Percentiles rank a stretch among this genome's conserved stretches.
These are phyloP conservation scores for Rhinolophus sinicus DNA, from an alignment of 2,113 vertebrate genomes.

Conservation along the genomic window DNA sequence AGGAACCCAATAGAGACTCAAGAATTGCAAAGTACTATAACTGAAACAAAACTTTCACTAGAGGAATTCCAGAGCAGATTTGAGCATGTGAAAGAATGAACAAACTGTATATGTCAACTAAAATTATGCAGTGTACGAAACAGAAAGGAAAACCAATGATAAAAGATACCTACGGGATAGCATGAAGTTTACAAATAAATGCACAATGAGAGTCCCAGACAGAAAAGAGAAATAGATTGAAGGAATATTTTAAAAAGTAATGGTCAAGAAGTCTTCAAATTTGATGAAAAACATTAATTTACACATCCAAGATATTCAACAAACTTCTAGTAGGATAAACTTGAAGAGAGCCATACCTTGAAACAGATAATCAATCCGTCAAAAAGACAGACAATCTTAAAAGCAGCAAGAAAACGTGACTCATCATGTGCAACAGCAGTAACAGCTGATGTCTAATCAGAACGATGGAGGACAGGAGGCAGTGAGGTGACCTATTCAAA, in stretches of 20 bases:
- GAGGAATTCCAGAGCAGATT: no score
- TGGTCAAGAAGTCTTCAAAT: not conserved
- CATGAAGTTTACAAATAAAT: not conserved
- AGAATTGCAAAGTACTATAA: not conserved
- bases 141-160: not conserved
- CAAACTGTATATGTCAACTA: not conserved
- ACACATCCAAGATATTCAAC: not conserved
- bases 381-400: not conserved
- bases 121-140: not conserved
- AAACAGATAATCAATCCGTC: not conserved
- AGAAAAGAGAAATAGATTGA: not conserved
- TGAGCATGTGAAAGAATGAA: not conserved
- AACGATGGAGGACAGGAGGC: not conserved
- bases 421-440: not conserved
- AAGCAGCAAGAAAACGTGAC: not conserved
- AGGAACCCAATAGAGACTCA: no score
- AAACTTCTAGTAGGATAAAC: not conserved
- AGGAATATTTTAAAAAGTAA: not conserved
- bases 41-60: not conserved
- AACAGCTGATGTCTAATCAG: not conserved
- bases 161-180: not conserved
- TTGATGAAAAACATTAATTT: not conserved
- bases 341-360: not conserved
- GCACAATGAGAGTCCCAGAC: not conserved
- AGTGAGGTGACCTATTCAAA: not conserved